Conservation (phyloP, 2,888 invertebrate species). For the Pemphredon lugubris region DNA sequence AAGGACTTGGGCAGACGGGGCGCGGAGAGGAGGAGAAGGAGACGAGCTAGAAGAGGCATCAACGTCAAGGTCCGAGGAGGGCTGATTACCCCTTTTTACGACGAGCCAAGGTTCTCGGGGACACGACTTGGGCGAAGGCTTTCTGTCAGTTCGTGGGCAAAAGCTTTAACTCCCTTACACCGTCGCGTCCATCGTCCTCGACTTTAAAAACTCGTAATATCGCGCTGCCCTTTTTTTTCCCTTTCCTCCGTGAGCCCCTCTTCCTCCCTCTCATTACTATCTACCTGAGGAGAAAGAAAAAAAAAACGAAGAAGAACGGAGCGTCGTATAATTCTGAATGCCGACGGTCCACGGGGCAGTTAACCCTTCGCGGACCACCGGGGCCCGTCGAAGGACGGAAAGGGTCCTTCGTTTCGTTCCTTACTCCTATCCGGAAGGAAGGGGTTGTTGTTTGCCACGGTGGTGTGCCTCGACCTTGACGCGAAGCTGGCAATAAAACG, state of each 20-base stretch:
- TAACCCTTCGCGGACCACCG: conserved; percentile 68
- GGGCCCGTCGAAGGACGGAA: conserved; percentile 27
- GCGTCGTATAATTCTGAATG: conserved; percentile 65
- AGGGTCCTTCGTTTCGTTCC: conserved; percentile 12
- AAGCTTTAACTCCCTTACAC: too few relatives aligned
- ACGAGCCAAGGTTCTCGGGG: conserved; percentile 74
- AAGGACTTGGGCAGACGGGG: conserved; percentile 50
- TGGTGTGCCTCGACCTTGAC: conserved; percentile 50
- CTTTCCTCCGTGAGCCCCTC: background rate
- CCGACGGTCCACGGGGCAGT: conserved; percentile 59
- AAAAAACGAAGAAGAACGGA: conserved; percentile 45
- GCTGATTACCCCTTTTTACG: conserved; percentile 81
- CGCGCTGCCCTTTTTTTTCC: conserved; percentile 21
- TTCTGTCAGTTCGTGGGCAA: too few relatives aligned
- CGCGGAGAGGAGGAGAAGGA: conserved; percentile 45
- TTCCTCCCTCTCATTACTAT: conserved; percentile 30
- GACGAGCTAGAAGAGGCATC: conserved; percentile 72
- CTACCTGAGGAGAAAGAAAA: conserved; percentile 13
- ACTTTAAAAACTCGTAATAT: conserved; percentile 43
- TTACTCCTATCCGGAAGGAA: conserved; percentile 72
- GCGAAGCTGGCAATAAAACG: conserved; percentile 55
- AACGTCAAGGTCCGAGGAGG: conserved; percentile 76
- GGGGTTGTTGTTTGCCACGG: conserved; percentile 66
- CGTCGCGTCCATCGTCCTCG: conserved; percentile 21
- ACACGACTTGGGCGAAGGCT: conserved; percentile 15